Evolutionary conservation across 2,113 vertebrate species (phyloP).

Genomic region (Cebus imitator): DNA sequence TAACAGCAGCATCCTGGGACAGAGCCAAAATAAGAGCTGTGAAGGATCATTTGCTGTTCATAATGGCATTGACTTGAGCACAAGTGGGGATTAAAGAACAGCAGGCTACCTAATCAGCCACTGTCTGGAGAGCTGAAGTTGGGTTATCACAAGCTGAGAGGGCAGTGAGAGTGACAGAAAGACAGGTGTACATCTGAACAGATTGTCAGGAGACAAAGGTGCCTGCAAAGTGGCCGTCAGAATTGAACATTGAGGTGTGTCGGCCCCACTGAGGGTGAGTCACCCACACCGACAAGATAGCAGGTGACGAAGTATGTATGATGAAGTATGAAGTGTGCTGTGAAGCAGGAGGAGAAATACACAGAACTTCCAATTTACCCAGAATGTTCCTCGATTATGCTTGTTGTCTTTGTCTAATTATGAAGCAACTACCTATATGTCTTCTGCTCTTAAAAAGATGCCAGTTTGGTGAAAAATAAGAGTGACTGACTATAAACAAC

Average conservation of each 20-base stretch:
- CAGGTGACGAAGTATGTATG: background rate
- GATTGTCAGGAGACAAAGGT: conserved; percentile 28
- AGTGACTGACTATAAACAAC: background rate
- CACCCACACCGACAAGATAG: background rate
- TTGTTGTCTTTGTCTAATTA: background rate
- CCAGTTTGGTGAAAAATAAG: background rate
- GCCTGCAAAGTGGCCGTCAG: background rate
- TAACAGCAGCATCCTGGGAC: conserved; percentile 53
- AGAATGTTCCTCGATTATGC: background rate
- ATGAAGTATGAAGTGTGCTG: background rate
- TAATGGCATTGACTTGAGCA: conserved; percentile 55
- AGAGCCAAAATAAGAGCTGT: conserved; percentile 47
- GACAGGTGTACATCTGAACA: background rate
- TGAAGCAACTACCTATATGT: background rate
- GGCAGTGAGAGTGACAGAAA: conserved; percentile 9
- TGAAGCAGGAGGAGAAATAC: background rate
- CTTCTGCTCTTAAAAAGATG: background rate
- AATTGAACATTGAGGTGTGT: conserved; percentile 31
- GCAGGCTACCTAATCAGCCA: conserved; percentile 48
- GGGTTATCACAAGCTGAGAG: conserved; percentile 61
- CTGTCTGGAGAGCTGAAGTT: conserved; percentile 27
- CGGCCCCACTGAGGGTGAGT: background rate
- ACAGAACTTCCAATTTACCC: background rate
- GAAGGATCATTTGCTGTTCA: conserved; percentile 56
- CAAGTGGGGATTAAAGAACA: conserved; percentile 54